Conservation (phyloP, 1,140 invertebrate species). For the Aphelinus atriplicis region DNA sequence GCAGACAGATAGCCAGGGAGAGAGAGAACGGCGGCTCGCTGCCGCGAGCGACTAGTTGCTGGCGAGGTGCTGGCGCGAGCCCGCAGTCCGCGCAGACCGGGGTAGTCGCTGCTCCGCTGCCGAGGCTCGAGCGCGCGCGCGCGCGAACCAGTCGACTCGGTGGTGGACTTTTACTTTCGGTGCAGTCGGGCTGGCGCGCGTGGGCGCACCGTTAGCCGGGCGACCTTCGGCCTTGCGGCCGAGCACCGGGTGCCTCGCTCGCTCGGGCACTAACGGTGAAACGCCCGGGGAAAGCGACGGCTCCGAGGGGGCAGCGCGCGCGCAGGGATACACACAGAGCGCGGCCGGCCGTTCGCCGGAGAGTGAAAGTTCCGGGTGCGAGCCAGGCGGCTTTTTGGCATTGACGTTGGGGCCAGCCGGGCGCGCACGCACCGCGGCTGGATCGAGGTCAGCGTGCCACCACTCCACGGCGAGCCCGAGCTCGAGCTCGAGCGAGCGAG, state of each 20-base stretch:
- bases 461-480: conserved; percentile 11
- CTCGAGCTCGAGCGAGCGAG: no score
- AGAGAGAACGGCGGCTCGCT: not conserved
- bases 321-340: not conserved
- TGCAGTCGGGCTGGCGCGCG: no score
- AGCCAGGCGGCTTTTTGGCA: conserved; percentile 59
- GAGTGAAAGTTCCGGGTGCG: conserved; percentile 62
- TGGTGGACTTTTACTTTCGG: no score
- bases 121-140: not conserved
- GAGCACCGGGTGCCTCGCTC: not conserved
- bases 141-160: not conserved
- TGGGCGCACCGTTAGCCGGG: no score
- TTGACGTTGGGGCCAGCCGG: conserved; percentile 48
- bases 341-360: conserved; percentile 19
- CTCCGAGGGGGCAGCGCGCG: not conserved
- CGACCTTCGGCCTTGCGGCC: not conserved
- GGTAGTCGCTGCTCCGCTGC: not conserved
- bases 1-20: not conserved
- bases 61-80: no score
- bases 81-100: no score
- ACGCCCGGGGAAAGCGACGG: not conserved
- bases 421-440: conserved; percentile 43
- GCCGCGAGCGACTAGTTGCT: no score
- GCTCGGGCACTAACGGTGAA: no score
- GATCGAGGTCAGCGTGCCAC: conserved; percentile 57